A percentile compares a stretch with the other conserved stretches of the same genome.
Conservation (phyloP, 2,797 vertebrate species). For the Silurus lanzhouensis region DNA sequence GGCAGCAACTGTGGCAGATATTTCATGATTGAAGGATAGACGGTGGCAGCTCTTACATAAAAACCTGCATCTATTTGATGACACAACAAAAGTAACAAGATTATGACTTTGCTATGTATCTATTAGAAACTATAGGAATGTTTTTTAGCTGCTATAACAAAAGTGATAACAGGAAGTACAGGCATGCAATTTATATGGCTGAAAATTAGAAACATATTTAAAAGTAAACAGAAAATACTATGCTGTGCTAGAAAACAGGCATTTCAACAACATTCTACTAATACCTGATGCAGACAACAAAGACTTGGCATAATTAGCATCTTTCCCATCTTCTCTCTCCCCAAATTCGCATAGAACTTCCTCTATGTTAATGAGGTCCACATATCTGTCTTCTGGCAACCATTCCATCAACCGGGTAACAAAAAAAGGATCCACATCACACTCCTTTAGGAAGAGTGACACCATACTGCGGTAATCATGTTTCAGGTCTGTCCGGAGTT, state of each 20-base stretch:
- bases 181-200: not conserved
- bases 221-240: not conserved
- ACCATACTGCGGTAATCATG: constrained; percentile 60
- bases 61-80: constrained; percentile 67
- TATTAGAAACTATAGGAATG: not conserved
- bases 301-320: constrained; percentile 22
- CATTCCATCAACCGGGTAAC: constrained; percentile 67
- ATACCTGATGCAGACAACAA: constrained; percentile 48
- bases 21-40: constrained; percentile 73
- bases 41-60: constrained; percentile 61
- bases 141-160: not conserved
- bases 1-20: constrained; percentile 79
- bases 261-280: constrained; percentile 12
- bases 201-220: not conserved
- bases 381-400: constrained; percentile 58
- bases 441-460: constrained; percentile 75
- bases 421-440: constrained; percentile 15
- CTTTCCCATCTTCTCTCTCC: constrained; percentile 23
- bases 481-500: constrained; percentile 66
- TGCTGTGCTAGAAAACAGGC: constrained; percentile 26
- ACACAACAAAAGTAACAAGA: constrained; percentile 1
- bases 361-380: constrained; percentile 70
- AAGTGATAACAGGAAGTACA: not conserved
- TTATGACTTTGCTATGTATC: not conserved
- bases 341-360: constrained; percentile 66